Evolutionary conservation across 2,113 vertebrate genomes (phyloP).

Genomic region (Oreochromis niloticus): DNA sequence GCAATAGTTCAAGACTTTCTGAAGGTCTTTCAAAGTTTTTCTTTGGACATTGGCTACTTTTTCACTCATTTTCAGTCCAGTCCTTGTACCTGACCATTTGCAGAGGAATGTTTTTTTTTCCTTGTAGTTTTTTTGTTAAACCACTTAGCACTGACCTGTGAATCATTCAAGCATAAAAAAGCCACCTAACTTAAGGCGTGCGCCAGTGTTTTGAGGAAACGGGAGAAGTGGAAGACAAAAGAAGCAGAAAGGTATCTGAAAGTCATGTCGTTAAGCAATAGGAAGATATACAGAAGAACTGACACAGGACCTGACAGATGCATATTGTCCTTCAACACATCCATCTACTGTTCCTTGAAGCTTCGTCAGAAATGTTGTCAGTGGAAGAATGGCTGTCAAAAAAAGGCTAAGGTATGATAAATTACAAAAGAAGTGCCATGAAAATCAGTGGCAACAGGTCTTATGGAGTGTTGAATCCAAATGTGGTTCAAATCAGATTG

Average conservation of each 20-base stretch:
- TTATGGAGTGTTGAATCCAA: neutral
- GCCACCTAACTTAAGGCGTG: neutral
- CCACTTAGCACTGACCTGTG: neutral
- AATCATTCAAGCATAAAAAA: too few relatives aligned
- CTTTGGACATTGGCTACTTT: neutral
- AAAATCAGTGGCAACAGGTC: neutral
- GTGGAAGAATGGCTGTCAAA: neutral
- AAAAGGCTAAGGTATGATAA: rapidly evolving
- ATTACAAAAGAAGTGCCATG: neutral
- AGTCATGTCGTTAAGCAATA: neutral
- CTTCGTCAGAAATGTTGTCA: neutral
- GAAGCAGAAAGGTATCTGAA: neutral
- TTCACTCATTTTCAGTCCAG: neutral
- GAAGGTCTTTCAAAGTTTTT: neutral
- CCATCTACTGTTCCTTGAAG: neutral
- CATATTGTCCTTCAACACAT: neutral
- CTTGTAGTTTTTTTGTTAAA: neutral
- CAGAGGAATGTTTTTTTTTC: rapidly evolving
- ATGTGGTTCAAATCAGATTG: neutral
- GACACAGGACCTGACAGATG: rapidly evolving
- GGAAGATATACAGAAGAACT: neutral
- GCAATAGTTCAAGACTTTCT: neutral
- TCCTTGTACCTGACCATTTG: neutral
- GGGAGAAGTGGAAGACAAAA: neutral
- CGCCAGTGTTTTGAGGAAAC: neutral